Base-by-base conservation (phyloP, 2,113 vertebrate species). In the Caloenas nicobarica region DNA sequence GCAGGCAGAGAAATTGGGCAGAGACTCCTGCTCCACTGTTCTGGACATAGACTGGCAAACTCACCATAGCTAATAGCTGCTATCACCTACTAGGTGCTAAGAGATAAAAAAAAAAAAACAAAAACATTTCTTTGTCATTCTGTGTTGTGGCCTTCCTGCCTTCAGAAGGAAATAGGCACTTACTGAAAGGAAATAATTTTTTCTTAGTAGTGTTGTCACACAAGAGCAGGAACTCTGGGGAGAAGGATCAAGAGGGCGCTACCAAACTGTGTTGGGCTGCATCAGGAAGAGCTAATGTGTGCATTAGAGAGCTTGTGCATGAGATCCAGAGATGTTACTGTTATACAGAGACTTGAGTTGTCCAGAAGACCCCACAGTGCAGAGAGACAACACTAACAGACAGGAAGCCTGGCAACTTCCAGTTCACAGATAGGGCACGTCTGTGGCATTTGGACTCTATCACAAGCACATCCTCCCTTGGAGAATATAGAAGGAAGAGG, bases 321-420 rank as follows among this genome's bases (percentile, higher is more conserved):
- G 66, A 72, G 40, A 29, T 57, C 3, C 9, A 31, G 70, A 46
- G 50, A 1, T 48, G 29, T 33, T 51, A 19, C 12, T 79, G 16
- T 38, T 57, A 9, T 1, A 54, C 3, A 22, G 42, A 66, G 38
- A 16, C 29, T n/a, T 34, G 6, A 38, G n/a, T 7, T 58, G 50
- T 33, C 42, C 48, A 38, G 73, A 81, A 51, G 21, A 51, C 3
- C 16, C 0, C 10, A 23, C 26, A 24, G 28, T 24, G 29, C 61
- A 61, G 56, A 61, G 53, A 81, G 33, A 31, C n/a, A 53, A 8
- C 26, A 16, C 28, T 10, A 23, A 28, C 34, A 77, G 50, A 44
- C 79, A 86, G 95, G 95, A 96, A 97, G 70, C 42, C 85, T 96
- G 91, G 29, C 1, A 7, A 33, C 42, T 73, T 44, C 22, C n/a